These are phyloP conservation scores for Xylota segnis DNA, from an alignment of 2,888 invertebrate genomes.

Conservation along the genomic window DNA sequence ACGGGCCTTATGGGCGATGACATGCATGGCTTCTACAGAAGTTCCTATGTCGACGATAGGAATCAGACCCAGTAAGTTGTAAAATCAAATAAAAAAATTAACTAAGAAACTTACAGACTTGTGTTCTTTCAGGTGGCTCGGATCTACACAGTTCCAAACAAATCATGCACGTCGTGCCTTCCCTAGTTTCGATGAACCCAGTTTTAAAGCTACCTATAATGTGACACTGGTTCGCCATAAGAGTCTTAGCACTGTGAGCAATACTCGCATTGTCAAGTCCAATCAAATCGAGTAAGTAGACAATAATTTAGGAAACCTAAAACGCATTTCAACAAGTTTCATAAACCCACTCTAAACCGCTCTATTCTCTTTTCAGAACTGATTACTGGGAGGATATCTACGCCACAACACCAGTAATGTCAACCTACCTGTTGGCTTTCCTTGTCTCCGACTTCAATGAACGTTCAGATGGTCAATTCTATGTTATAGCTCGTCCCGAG, in stretches of 20 bases:
- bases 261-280: slow-evolving; percentile 77
- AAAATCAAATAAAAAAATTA: background rate
- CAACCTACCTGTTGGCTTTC: slow-evolving; percentile 92
- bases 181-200: slow-evolving; percentile 92
- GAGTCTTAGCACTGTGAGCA: slow-evolving; percentile 80
- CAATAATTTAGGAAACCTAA: too few species aligned
- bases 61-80: slow-evolving; percentile 80
- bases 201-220: slow-evolving; percentile 88
- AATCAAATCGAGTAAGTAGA: slow-evolving; percentile 78
- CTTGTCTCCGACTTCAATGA: slow-evolving; percentile 87
- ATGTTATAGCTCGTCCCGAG: slow-evolving; percentile 89
- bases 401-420: slow-evolving; percentile 87
- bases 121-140: slow-evolving; percentile 85
- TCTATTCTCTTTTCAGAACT: slow-evolving; percentile 45
- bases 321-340: too few species aligned
- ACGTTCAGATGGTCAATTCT: slow-evolving; percentile 78
- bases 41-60: slow-evolving; percentile 82
- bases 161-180: slow-evolving; percentile 89
- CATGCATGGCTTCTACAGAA: slow-evolving; percentile 86
- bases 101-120: background rate
- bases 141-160: slow-evolving; percentile 89
- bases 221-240: slow-evolving; percentile 83
- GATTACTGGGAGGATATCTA: slow-evolving; percentile 79
- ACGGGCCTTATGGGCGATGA: slow-evolving; percentile 85
- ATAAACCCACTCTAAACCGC: too few species aligned